phyloP scores from a whole-genome alignment of 2,113 vertebrate genomes.

The Gymnarchus niloticus region DNA sequence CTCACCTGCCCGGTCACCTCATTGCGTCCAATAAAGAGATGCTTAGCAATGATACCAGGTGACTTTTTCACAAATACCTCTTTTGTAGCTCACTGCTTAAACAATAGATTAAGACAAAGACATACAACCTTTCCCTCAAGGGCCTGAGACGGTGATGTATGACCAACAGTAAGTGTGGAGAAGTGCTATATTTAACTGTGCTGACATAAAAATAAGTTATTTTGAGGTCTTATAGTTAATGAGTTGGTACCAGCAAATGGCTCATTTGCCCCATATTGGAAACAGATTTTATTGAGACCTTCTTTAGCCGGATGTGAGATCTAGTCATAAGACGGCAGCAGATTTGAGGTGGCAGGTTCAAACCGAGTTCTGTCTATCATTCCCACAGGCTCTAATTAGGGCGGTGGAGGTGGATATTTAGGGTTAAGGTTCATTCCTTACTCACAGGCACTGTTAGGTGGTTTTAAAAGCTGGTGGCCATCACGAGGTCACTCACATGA shows the following conservation, averaged over 20 bases:
- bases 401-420: background rate
- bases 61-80: too few relatives aligned
- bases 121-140: too few relatives aligned
- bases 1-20: background rate
- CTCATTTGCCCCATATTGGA: background rate
- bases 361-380: background rate
- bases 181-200: background rate
- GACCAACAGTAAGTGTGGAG: too few relatives aligned
- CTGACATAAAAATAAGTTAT: background rate
- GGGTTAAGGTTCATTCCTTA: background rate
- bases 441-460: background rate
- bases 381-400: too few relatives aligned
- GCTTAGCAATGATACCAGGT: too few relatives aligned
- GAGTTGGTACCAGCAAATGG: background rate
- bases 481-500: background rate
- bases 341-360: background rate
- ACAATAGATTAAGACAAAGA: too few relatives aligned
- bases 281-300: background rate
- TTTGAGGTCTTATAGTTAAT: conserved; percentile 3
- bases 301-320: background rate
- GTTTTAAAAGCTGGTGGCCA: background rate
- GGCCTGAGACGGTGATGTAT: background rate
- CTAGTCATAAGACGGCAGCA: background rate
- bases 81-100: too few relatives aligned
- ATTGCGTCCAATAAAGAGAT: too few relatives aligned